Percentiles rank a stretch among this genome's conserved stretches.
Evolutionary conservation across 2,797 vertebrate genomes (phyloP).

Genomic region (Rhinichthys osculus): DNA sequence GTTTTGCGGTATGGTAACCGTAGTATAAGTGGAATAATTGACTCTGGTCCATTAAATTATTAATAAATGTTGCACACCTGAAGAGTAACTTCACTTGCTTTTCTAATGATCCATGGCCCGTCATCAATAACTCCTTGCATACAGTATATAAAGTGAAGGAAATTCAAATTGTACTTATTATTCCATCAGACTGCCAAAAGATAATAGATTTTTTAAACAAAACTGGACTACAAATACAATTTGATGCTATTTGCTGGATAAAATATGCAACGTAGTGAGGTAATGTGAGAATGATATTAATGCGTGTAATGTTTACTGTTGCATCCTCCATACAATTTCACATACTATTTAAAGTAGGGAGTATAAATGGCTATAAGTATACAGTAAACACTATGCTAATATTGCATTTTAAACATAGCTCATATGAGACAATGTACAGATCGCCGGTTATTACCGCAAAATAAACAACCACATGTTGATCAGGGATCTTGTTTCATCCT

Average conservation of each 20-base stretch:
- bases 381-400: not conserved
- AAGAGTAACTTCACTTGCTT: not conserved
- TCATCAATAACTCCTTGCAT: no score
- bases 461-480: not conserved
- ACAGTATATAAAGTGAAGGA: no score
- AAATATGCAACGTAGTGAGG: not conserved
- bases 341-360: not conserved
- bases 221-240: not conserved
- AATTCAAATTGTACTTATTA: not conserved
- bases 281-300: not conserved
- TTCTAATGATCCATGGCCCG: no score
- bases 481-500: slow-evolving; percentile 1
- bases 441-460: not conserved
- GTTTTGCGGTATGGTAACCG: no score
- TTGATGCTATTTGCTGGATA: not conserved
- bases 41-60: no score
- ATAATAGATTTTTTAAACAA: not conserved
- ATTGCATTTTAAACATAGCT: slow-evolving; percentile 2
- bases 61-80: no score
- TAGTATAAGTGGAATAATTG: no score
- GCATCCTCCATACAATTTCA: not conserved
- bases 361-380: not conserved
- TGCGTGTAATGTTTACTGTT: slow-evolving; percentile 1
- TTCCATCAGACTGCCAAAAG: not conserved
- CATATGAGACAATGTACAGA: not conserved